Evolutionary conservation across 2,113 vertebrate species (phyloP).

Genomic region (Bathybates hornii): DNA sequence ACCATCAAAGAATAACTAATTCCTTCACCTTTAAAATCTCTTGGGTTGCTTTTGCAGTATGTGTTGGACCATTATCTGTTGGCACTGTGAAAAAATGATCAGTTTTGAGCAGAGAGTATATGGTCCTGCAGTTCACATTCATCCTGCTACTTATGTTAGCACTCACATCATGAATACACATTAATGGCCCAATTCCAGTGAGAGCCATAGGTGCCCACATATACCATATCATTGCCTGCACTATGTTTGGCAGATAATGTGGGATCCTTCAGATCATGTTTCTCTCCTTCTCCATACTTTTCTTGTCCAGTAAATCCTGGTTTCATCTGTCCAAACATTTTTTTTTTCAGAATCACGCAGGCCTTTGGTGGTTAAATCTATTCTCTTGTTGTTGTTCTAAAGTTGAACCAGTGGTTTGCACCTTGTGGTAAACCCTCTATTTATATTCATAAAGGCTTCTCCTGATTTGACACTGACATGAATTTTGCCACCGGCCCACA

Average conservation of each 20-base stretch:
- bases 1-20: rapidly evolving
- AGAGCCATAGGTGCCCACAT: background rate
- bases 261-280: background rate
- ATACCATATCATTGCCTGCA: background rate
- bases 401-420: background rate
- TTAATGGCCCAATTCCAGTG: background rate
- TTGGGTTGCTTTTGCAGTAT: background rate
- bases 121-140: background rate
- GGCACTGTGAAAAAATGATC: background rate
- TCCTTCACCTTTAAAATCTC: rapidly evolving
- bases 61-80: background rate
- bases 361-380: background rate
- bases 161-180: background rate
- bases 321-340: background rate
- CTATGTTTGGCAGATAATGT: background rate
- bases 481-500: background rate
- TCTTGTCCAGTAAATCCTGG: background rate
- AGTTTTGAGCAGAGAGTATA: background rate
- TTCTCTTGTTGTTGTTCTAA: background rate
- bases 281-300: background rate
- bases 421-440: background rate
- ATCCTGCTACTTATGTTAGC: background rate
- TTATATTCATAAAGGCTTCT: background rate
- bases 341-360: background rate
- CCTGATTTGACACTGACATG: background rate